phyloP scores from a whole-genome alignment of 2,113 vertebrate genomes.

The Arizona elegans region DNA sequence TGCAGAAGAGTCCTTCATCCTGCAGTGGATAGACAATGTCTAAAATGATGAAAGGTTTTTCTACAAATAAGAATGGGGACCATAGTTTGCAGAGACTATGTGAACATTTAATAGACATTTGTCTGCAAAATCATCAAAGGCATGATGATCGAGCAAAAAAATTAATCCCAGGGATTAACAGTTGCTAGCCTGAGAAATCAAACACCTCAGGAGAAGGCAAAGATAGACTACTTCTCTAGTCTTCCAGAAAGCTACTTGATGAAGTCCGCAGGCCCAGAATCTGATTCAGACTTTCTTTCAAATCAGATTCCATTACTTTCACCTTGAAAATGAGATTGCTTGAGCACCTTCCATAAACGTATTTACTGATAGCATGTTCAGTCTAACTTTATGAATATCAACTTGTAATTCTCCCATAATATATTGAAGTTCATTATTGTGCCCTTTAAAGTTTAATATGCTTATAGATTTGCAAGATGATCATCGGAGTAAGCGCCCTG shows the following conservation, averaged over 20 bases:
- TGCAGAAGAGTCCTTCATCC: not conserved
- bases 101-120: not conserved
- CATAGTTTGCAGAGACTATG: not conserved
- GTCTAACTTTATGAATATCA: not conserved
- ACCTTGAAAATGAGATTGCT: not conserved
- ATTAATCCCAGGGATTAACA: not conserved
- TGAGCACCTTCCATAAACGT: not conserved
- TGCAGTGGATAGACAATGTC: not conserved
- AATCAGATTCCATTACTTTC: slow-evolving; percentile 11
- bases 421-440: not conserved
- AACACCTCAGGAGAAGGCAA: not conserved
- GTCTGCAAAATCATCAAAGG: not conserved
- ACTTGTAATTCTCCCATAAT: not conserved
- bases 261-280: not conserved
- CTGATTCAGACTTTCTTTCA: not conserved
- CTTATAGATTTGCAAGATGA: not conserved
- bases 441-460: not conserved
- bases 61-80: not conserved
- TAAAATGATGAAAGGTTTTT: not conserved
- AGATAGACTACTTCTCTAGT: not conserved
- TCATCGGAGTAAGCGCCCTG: not conserved
- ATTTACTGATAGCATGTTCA: too few species aligned
- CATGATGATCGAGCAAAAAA: not conserved
- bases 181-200: not conserved
- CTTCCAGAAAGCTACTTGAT: not conserved